phyloP scores from a whole-genome alignment of 2,113 vertebrate genomes.

The Sitta europaea region DNA sequence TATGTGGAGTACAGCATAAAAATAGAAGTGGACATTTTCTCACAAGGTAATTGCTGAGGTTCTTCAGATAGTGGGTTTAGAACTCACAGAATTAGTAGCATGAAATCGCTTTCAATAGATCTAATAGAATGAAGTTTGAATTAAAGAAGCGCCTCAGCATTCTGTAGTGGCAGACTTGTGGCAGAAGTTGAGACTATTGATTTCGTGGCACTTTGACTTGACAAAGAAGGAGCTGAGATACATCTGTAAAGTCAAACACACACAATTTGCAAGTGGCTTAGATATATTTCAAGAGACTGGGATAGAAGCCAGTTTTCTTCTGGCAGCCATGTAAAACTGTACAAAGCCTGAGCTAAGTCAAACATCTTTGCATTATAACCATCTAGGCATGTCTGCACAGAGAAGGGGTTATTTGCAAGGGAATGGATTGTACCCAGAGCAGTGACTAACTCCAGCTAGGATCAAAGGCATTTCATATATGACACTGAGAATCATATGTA shows the following conservation, averaged over 20 bases:
- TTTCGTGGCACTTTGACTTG: neutral
- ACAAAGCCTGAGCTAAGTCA: neutral
- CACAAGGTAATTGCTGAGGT: neutral
- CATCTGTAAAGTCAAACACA: neutral
- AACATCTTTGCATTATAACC: neutral
- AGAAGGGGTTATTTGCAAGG: neutral
- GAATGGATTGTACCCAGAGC: neutral
- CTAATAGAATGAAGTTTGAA: neutral
- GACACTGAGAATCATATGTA: neutral
- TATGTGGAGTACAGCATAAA: neutral
- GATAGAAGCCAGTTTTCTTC: neutral
- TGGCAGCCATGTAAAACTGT: neutral
- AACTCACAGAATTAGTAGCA: rapidly evolving
- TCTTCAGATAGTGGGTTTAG: neutral
- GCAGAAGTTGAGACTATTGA: neutral
- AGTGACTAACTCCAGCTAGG: neutral
- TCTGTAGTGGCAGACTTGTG: neutral
- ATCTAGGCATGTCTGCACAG: neutral
- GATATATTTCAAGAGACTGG: neutral
- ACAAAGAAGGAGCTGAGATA: neutral
- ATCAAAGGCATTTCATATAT: neutral
- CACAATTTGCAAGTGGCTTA: neutral
- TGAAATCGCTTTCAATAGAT: neutral
- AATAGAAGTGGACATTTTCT: neutral
- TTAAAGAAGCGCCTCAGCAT: neutral